These are phyloP conservation scores for Acanthurus lineatus DNA, from an alignment of 2,797 vertebrate genomes.

Conservation along the genomic window DNA sequence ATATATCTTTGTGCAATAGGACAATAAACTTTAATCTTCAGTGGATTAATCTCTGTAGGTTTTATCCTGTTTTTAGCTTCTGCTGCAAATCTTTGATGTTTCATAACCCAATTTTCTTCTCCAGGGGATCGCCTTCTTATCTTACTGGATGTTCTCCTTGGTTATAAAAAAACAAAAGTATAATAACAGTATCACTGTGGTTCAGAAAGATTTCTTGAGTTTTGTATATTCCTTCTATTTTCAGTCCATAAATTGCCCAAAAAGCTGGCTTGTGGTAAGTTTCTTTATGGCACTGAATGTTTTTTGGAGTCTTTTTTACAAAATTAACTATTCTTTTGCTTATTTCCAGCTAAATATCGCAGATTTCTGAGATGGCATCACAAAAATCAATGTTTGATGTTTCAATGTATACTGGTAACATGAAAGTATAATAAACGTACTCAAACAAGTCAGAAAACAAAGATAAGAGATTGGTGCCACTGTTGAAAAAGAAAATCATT, in stretches of 20 bases:
- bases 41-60: background rate
- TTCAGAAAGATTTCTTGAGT: slow-evolving; percentile 3
- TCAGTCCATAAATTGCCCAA: too few relatives aligned
- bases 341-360: too few relatives aligned
- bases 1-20: slow-evolving; percentile 6
- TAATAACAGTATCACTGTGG: background rate
- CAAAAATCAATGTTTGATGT: too few relatives aligned
- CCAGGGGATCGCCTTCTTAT: background rate
- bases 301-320: background rate
- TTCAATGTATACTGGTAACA: too few relatives aligned
- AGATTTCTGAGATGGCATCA: too few relatives aligned
- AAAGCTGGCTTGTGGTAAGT: too few relatives aligned
- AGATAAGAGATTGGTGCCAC: too few relatives aligned
- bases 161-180: slow-evolving; percentile 12
- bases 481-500: too few relatives aligned
- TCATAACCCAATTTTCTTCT: slow-evolving; percentile 34
- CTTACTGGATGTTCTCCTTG: slow-evolving; percentile 20
- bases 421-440: too few relatives aligned
- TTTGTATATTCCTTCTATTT: too few relatives aligned
- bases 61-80: background rate
- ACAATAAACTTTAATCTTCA: slow-evolving; percentile 23
- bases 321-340: background rate
- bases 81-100: slow-evolving; percentile 16
- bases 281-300: too few relatives aligned
- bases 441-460: too few relatives aligned